Base-by-base conservation (phyloP, 2,113 vertebrate species). In the Cephalopterus ornatus region DNA sequence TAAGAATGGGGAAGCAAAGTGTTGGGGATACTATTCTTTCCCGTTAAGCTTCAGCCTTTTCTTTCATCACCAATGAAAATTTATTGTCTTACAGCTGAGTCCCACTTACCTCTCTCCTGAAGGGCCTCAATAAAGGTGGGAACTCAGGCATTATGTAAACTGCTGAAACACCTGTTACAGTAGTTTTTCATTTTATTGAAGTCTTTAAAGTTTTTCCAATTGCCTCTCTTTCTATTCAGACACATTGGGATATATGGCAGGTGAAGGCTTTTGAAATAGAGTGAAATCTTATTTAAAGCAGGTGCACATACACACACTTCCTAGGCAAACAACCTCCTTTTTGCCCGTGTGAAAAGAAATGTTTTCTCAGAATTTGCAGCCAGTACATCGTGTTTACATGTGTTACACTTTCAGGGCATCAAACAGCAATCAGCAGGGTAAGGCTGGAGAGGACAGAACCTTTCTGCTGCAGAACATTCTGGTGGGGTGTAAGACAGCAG, bases 341-440 rank as follows among this genome's bases (percentile, higher is more conserved):
- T 73, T 62, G 26, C 16, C 42, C 15, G 1, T 12, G 6, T 6
- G 14, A 58, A 66, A 74, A 81, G 5, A 63, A 55, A 39, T 0
- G 2, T 26, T 78, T 78, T 50, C 21, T 39, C 42, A 35, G 33
- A 61, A 61, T 75, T 37, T 85, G 37, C 4, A 39, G 33, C 35
- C 19, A 35, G 6, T 19, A 10, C 0, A 0, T 33, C 4, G 4
- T 68, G 16, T 78, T 55, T 63, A 18, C 16, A 28, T 7, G 13
- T 6, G 8, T 87, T 81, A 59, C 16, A 20, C 30, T 18, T 49
- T 21, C 14, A 72, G 66, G 46, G 8, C 75, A 56, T 68, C 72
- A 68, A 59, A 39, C 10, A 68, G 9, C 46, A 24, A 73, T 72
- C 82, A 68, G 49, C 41, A 70, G 59, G 49, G 28, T 75, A 24